Base-by-base conservation (phyloP, 2,797 vertebrate genomes). In the Gymnothorax reevesii region DNA sequence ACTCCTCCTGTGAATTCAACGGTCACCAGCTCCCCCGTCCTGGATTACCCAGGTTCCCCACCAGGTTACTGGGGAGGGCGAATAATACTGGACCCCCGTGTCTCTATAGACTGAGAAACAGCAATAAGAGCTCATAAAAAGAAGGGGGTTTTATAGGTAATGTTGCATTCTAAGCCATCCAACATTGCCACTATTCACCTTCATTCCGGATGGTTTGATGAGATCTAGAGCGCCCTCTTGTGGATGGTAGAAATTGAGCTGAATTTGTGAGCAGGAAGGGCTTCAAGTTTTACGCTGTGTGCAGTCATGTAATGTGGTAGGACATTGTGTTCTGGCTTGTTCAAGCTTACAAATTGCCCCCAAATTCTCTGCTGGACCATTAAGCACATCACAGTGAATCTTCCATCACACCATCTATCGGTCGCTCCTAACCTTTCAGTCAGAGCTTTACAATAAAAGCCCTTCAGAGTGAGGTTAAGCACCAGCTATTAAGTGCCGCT, bases 31-130 rank as follows among this genome's bases (percentile, higher is more conserved):
- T 52, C 75, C 87, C 83, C 62, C 75, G 25, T 77, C 42, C 83
- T 88, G 84, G 87, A 86, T 88, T 88, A 88, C 84, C 55, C 20
- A 66, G 71, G 66, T 64, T 87, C 57, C 86, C 86, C 54, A 71
- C 57, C n/a, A 71, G 77, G 86, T 20, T 79, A 84, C 54, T 73
- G 82, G 83, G 86, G 33, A 64, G 33, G 33, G 86, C 17, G 82
- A 55, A 83, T 54, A 52, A 83, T 57, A 54, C n/a, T 17, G 85
- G 79, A 86, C 75, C 77, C 49, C 64, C 82, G 49, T 54, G 52
- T 27, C 80, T 83, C 71, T 13, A 75, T 42, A 49, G 27, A 42
- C 27, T 27, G 13, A 75, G 27, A 75, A 17, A 75, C 27, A 75
- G 71, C 15, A 75, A 83, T 82, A 86, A 83, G 62, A 82, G 71